Percentiles rank a stretch among this genome's conserved stretches.
Conservation (phyloP, 2,888 invertebrate species). For the Ashinkailepas kermadecensis region DNA sequence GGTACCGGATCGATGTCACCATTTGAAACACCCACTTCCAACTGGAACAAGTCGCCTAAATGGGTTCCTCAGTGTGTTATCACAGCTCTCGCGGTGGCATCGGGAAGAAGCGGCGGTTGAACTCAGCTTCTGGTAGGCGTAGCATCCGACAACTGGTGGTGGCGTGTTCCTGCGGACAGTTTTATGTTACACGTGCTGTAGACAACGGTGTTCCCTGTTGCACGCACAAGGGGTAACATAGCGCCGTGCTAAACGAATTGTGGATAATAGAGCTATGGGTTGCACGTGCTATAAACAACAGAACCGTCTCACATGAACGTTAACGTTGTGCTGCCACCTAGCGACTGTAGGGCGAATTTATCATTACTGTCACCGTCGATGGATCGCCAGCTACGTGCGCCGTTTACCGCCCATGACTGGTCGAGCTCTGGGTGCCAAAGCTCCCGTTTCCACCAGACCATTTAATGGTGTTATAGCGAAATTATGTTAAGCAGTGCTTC, state of each 20-base stretch:
- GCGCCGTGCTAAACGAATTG: not conserved
- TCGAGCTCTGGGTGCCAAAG: no score
- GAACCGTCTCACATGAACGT: no score
- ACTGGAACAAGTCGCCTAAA: no score
- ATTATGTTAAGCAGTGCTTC: no score
- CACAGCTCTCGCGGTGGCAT: not conserved
- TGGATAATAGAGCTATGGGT: not conserved
- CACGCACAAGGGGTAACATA: not conserved
- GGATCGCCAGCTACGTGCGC: no score
- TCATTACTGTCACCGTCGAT: no score
- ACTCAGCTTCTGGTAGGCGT: not conserved
- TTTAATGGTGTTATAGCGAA: no score
- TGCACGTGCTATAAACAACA: not conserved
- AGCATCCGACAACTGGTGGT: not conserved
- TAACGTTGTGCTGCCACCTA: not conserved
- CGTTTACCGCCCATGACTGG: no score
- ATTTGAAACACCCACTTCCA: no score
- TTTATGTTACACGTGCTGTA: not conserved
- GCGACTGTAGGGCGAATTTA: not conserved
- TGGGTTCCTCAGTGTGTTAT: not conserved
- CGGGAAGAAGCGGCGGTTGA: slow-evolving; percentile 12
- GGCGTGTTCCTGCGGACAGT: not conserved
- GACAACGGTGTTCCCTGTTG: not conserved
- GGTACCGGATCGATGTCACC: no score
- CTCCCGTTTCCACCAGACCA: no score